These are phyloP conservation scores for Grammomys dolichurus DNA, from an alignment of 2,113 vertebrate genomes.

Conservation along the genomic window DNA sequence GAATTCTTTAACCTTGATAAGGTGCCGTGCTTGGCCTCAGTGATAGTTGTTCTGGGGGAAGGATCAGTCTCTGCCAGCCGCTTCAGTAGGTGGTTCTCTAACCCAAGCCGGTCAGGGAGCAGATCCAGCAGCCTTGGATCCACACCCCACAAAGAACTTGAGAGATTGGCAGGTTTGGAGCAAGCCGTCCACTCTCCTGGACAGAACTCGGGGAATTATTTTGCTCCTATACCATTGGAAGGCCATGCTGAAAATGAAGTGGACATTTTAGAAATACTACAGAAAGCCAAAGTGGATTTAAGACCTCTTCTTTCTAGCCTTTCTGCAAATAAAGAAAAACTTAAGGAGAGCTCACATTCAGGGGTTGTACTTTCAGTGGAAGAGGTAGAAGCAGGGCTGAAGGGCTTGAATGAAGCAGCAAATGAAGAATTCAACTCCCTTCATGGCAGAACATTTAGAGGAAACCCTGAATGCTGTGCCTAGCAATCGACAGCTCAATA, in stretches of 20 bases:
- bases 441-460: too few species aligned
- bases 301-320: conserved; percentile 97
- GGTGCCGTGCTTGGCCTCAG: conserved; percentile 97
- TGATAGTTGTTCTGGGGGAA: conserved; percentile 96
- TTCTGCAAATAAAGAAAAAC: conserved; percentile 97
- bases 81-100: conserved; percentile 98
- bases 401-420: conserved; percentile 93
- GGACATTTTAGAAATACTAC: conserved; percentile 97
- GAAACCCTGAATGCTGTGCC: too few species aligned
- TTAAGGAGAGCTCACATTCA: conserved; percentile 95
- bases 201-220: conserved; percentile 94
- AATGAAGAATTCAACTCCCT: conserved; percentile 51
- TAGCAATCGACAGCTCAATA: too few species aligned
- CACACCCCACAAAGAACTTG: conserved; percentile 97
- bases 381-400: conserved; percentile 97
- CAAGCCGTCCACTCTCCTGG: conserved; percentile 92
- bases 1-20: conserved; percentile 99
- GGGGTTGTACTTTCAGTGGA: conserved; percentile 97
- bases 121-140: conserved; percentile 96
- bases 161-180: conserved; percentile 95
- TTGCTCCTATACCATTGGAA: conserved; percentile 96
- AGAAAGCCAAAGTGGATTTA: conserved; percentile 98
- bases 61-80: conserved; percentile 95
- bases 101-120: conserved; percentile 95
- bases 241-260: conserved; percentile 96